Conservation (phyloP, 2,797 vertebrate species). For the Lepilemur septentrionalis region DNA sequence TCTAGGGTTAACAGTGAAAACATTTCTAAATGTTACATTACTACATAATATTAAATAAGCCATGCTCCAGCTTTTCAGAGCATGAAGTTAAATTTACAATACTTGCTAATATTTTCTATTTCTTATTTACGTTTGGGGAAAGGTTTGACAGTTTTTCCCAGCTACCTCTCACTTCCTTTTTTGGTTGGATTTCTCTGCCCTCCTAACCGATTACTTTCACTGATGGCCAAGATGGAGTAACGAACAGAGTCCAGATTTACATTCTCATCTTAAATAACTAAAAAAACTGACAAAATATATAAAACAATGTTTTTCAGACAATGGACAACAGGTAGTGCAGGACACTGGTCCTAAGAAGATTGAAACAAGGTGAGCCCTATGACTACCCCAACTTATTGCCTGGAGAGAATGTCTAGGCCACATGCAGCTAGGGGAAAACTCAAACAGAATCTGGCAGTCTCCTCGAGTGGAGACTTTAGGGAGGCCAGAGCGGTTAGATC, state of each 20-base stretch:
- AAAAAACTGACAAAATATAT: background rate
- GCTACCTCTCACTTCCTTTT: background rate
- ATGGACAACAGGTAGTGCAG: background rate
- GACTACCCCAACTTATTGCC: background rate
- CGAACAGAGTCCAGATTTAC: background rate
- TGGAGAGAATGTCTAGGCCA: background rate
- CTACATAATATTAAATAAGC: background rate
- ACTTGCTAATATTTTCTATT: background rate
- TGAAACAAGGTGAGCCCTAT: background rate
- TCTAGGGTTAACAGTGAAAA: background rate
- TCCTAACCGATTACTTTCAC: background rate
- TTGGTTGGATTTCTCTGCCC: background rate
- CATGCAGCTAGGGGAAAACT: background rate
- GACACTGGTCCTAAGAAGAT: background rate
- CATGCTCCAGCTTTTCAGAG: background rate
- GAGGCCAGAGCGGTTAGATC: background rate
- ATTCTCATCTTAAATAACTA: background rate
- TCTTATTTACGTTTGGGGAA: background rate
- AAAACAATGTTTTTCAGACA: background rate
- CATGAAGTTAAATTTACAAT: background rate
- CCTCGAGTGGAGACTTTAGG: background rate
- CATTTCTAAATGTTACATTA: background rate
- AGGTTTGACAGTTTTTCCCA: background rate
- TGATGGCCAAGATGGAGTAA: background rate
- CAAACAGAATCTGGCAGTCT: background rate